Evolutionary conservation across 2,113 vertebrate species (phyloP).

Genomic region (Caracal caracal): DNA sequence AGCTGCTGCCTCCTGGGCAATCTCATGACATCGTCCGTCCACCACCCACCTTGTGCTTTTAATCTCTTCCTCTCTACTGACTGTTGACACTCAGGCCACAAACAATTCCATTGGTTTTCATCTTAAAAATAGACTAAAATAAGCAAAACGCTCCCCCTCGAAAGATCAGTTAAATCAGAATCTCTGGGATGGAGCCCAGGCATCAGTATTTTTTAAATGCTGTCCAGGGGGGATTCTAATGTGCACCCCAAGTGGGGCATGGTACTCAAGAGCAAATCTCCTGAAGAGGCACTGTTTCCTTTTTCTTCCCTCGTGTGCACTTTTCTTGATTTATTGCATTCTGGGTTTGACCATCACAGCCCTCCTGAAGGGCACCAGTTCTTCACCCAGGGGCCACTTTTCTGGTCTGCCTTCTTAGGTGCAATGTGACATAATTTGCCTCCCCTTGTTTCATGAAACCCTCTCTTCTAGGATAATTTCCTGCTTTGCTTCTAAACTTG

Average conservation of each 20-base stretch:
- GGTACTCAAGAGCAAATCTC: neutral
- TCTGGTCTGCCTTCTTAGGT: constrained; percentile 14
- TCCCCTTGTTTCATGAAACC: constrained; percentile 30
- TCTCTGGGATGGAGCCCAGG: neutral
- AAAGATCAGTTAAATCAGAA: neutral
- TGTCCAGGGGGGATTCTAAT: neutral
- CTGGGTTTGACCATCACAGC: neutral
- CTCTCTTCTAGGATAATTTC: constrained; percentile 52
- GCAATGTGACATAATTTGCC: neutral
- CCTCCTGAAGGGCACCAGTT: neutral
- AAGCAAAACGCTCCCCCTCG: neutral
- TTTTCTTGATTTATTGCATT: neutral
- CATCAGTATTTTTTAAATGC: neutral
- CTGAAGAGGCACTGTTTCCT: neutral
- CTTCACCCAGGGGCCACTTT: neutral
- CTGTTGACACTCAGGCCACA: neutral
- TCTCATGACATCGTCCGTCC: neutral
- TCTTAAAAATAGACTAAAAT: neutral
- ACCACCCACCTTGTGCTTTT: neutral
- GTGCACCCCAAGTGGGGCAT: neutral
- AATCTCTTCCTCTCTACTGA: neutral
- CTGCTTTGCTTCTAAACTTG: constrained; percentile 65
- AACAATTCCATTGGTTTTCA: neutral
- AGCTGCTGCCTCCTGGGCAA: neutral
- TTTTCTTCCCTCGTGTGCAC: neutral